Evolutionary conservation across 2,888 invertebrate genomes (phyloP).

Genomic region (Calliscelio sp.): DNA sequence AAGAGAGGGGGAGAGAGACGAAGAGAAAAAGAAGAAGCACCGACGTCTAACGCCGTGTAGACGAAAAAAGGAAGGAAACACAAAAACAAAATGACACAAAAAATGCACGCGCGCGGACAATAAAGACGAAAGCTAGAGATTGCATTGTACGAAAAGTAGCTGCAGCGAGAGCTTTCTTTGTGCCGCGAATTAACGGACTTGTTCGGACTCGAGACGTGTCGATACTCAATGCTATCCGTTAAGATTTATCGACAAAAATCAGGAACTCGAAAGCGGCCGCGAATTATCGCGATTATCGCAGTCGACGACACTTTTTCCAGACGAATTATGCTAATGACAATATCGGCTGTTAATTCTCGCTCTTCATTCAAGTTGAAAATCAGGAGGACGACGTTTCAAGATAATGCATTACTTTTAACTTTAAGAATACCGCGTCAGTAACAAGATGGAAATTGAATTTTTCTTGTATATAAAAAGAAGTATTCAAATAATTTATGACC

Average conservation of each 20-base stretch:
- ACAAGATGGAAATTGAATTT: too few relatives aligned
- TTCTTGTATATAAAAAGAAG: too few relatives aligned
- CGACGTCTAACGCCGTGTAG: constrained; percentile 55
- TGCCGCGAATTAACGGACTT: constrained; percentile 59
- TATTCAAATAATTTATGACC: too few relatives aligned
- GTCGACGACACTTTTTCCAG: constrained; percentile 29
- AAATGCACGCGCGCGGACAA: constrained; percentile 43
- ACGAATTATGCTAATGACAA: constrained; percentile 42
- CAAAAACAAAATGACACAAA: constrained; percentile 48
- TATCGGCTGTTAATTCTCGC: constrained; percentile 32
- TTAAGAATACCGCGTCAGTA: not conserved
- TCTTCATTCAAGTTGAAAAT: not conserved
- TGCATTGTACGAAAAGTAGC: constrained; percentile 69
- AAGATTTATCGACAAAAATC: constrained; percentile 51
- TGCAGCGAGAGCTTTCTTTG: constrained; percentile 66
- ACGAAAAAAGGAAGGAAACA: constrained; percentile 49
- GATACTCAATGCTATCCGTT: constrained; percentile 19
- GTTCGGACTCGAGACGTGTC: constrained; percentile 51
- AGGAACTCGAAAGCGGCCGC: constrained; percentile 16
- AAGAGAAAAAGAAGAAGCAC: constrained; percentile 68
- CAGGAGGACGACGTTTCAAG: not conserved
- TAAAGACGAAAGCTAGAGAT: constrained; percentile 71
- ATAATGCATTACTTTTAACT: constrained; percentile 15
- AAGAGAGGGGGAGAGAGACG: constrained; percentile 46
- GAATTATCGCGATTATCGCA: constrained; percentile 53